A percentile compares a stretch with the other conserved stretches of the same genome.
phyloP scores from a whole-genome alignment of 2,113 vertebrate genomes.

The Ophthalmolycus amberensis region DNA sequence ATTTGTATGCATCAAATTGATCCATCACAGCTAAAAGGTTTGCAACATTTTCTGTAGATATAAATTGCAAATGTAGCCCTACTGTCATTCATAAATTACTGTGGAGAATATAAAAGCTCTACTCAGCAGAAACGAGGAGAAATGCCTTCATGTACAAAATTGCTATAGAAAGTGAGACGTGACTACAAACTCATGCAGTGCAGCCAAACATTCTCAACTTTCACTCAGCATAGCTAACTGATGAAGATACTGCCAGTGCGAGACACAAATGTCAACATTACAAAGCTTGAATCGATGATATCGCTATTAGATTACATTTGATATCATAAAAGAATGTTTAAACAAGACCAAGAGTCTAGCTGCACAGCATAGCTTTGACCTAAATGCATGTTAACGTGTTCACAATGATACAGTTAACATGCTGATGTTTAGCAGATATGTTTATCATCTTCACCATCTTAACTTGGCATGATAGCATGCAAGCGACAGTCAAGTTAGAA shows the following conservation, averaged over 20 bases:
- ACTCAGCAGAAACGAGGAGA: not conserved
- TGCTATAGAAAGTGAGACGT: not conserved
- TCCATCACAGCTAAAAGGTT: not conserved
- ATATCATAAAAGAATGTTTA: not conserved
- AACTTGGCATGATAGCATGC: not conserved
- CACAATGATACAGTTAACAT: not conserved
- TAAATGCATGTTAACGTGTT: not conserved
- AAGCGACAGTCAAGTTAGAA: not conserved
- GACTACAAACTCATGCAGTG: not conserved
- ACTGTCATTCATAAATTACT: constrained; percentile 1
- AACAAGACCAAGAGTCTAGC: not conserved
- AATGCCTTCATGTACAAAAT: not conserved
- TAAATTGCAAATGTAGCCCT: constrained; percentile 9
- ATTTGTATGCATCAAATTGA: constrained; percentile 18
- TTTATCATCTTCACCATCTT: not conserved
- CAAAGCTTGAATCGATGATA: no score
- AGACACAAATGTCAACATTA: not conserved
- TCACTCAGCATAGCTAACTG: not conserved
- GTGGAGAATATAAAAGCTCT: not conserved
- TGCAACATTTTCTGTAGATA: not conserved
- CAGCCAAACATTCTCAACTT: not conserved
- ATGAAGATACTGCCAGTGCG: not conserved
- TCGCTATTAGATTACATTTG: not conserved
- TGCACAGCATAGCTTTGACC: not conserved
- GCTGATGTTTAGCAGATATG: not conserved